Base-by-base conservation (phyloP, 2,888 invertebrate genomes). In the Epistrophe eligans region DNA sequence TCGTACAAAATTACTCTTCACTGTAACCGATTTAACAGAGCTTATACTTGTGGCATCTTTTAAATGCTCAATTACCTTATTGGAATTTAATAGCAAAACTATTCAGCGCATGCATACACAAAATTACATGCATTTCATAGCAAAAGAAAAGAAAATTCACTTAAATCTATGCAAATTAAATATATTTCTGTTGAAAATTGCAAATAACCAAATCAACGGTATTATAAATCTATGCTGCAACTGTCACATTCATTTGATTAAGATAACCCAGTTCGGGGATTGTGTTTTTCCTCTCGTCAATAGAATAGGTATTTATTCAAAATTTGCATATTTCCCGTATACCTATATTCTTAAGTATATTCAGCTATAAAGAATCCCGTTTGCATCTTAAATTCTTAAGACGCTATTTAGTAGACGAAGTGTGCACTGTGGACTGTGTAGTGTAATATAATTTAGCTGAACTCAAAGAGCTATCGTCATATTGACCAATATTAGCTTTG, bases 401-500 rank as follows among this genome's bases (percentile, higher is more conserved):
- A 55, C 28, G 62, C 57, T 24, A 62, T 57, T 60, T 15, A 38
- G 62, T 74, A 71, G 57, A n/a, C n/a, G n/a, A 58, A 35, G 17
- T 58, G 70, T 40, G 62, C 50, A 19, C 35, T 35, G 45, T 45
- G 2, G 0, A 32, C n/a, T n/a, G n/a, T n/a, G 13, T 40, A 13
- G 13, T 40, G 13, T 3, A 24, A 24, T 24, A 24, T 24, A 24
- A 24, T 40, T 0, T 35, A 35, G 8, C 10, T 57, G 57, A 32
- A 24, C 58, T 57, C 32, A 4, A 72, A 71, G 77, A 71, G 84
- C 43, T 52, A 24, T 19, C 64, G 79, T 71, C 84, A 17, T 17
- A 84, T 84, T 79, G 84, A 84, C 84, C 84, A 84, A 79, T 79
- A 79, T 66, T 76, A 74, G 52, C 74, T 79, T 71, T 17, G 48